phyloP scores from a whole-genome alignment of 1,140 invertebrate species.

The Drosophila asahinai region DNA sequence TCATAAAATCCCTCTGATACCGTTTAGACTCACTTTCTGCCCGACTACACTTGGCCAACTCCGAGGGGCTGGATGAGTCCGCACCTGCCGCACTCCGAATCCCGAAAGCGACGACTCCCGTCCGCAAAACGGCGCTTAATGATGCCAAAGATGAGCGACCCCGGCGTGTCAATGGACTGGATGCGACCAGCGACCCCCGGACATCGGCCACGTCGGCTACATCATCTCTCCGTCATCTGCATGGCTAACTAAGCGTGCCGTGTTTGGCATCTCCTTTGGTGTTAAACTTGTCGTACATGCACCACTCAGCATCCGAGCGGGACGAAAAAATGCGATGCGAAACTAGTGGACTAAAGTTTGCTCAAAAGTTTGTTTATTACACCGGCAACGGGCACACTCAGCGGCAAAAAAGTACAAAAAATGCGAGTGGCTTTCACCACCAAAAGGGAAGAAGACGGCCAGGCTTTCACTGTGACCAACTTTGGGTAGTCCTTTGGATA shows the following conservation, averaged over 20 bases:
- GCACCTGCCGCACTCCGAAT: constrained; percentile 22
- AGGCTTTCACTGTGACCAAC: constrained; percentile 38
- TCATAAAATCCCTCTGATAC: constrained; percentile 22
- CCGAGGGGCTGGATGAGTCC: constrained; percentile 19
- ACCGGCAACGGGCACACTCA: constrained; percentile 62
- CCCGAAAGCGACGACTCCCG: constrained; percentile 1
- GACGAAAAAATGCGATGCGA: constrained; percentile 27
- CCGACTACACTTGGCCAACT: constrained; percentile 70
- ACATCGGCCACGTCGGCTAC: constrained; percentile 19
- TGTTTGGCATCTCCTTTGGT: constrained; percentile 70
- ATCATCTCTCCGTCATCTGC: constrained; percentile 66
- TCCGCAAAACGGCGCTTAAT: constrained; percentile 74
- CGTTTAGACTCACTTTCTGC: constrained; percentile 67
- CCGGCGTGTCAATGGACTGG: constrained; percentile 63
- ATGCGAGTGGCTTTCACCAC: constrained; percentile 54
- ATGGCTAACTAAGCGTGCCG: constrained; percentile 84
- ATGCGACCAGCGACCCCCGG: constrained; percentile 34
- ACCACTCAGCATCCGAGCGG: constrained; percentile 31
- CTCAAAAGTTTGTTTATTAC: constrained; percentile 84
- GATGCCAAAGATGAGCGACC: constrained; percentile 81
- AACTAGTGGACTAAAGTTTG: constrained; percentile 78
- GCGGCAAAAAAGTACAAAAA: constrained; percentile 9
- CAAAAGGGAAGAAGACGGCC: not conserved
- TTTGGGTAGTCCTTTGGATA: constrained; percentile 70
- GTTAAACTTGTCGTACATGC: constrained; percentile 76